A percentile compares a stretch with the other conserved stretches of the same genome.
Conservation (phyloP, 2,888 invertebrate genomes). For the Microchrysa polita region DNA sequence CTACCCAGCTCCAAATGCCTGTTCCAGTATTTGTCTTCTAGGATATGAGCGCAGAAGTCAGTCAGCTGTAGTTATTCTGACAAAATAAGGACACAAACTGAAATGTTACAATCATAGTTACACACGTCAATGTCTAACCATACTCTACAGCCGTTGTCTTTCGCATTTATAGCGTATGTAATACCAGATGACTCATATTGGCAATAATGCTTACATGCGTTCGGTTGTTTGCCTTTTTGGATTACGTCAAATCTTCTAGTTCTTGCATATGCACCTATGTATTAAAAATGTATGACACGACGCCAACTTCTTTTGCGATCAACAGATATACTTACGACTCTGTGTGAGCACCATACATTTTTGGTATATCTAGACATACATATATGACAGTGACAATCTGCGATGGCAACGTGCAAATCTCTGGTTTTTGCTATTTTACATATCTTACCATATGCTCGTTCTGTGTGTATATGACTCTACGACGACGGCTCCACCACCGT, state of each 20-base stretch:
- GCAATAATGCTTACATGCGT: background rate
- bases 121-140: no score
- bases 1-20: no score
- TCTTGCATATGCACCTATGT: background rate
- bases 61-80: background rate
- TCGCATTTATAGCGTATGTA: background rate
- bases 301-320: no score
- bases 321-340: background rate
- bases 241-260: constrained; percentile 26
- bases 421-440: background rate
- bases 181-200: constrained; percentile 19
- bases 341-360: no score
- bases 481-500: background rate
- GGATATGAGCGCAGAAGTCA: no score
- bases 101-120: no score
- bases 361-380: background rate
- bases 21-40: no score
- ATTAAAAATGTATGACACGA: background rate
- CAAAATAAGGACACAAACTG: no score
- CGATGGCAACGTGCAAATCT: background rate
- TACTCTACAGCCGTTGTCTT: background rate
- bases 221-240: background rate
- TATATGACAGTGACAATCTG: background rate
- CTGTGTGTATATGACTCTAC: no score
- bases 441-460: constrained; percentile 3